phyloP scores from a whole-genome alignment of 2,888 invertebrate genomes.

The Anoncus sp. region DNA sequence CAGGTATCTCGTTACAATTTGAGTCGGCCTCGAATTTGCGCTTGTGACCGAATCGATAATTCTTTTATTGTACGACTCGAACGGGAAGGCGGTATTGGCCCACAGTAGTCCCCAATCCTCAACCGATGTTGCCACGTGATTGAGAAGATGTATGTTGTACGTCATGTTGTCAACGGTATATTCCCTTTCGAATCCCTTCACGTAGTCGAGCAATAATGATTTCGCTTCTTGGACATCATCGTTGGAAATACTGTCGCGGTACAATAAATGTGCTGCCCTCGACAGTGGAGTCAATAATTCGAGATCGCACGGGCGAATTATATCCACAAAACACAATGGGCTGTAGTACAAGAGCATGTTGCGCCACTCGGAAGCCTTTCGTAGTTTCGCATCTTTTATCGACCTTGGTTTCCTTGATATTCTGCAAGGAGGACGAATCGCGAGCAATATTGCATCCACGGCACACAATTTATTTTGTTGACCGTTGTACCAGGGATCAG shows the following conservation, averaged over 20 bases:
- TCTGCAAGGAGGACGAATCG: conserved; percentile 40
- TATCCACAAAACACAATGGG: conserved; percentile 16
- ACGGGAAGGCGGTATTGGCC: conserved; percentile 3
- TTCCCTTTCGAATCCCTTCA: conserved; percentile 4
- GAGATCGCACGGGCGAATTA: conserved; percentile 11
- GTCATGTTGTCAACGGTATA: conserved; percentile 16
- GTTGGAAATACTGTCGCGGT: conserved; percentile 7
- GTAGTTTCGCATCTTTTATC: conserved; percentile 14
- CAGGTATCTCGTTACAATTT: conserved; percentile 21
- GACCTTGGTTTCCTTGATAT: conserved; percentile 27
- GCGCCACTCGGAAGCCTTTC: conserved; percentile 50
- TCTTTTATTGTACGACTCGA: conserved; percentile 13
- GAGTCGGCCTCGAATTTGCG: not conserved
- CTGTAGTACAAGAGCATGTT: conserved; percentile 37
- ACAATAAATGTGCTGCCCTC: conserved; percentile 24
- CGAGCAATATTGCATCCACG: conserved; percentile 16
- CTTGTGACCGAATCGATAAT: conserved; percentile 8
- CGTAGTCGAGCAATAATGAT: conserved; percentile 15
- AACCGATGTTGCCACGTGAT: not conserved
- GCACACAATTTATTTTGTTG: not conserved
- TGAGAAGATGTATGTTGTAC: conserved; percentile 9
- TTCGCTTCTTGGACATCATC: conserved; percentile 4
- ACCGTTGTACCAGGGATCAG: conserved; percentile 13
- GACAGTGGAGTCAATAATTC: conserved; percentile 34
- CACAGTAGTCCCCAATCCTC: conserved; percentile 12